Percentiles rank a stretch among this genome's conserved stretches.
Evolutionary conservation across 1,140 invertebrate genomes (phyloP).

Genomic region (Macrocentrus cingulum): DNA sequence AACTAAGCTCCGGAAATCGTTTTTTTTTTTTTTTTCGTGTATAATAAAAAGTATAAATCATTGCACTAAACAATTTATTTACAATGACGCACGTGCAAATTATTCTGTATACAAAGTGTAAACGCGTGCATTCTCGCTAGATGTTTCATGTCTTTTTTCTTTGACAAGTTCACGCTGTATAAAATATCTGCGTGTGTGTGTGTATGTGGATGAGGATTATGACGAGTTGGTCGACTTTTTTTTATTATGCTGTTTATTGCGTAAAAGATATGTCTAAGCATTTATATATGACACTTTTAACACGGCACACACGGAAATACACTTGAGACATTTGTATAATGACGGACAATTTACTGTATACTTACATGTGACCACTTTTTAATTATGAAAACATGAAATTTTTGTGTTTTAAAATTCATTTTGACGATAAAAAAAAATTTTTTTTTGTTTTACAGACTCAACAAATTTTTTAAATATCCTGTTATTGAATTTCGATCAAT

Average conservation of each 20-base stretch:
- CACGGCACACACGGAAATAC: conserved; percentile 1
- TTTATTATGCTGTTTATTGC: conserved; percentile 11
- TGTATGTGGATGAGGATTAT: conserved; percentile 12
- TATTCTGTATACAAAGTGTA: too few relatives aligned
- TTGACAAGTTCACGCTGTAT: conserved; percentile 10
- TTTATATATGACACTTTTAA: conserved; percentile 3
- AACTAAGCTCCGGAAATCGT: background rate
- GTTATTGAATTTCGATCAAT: too few relatives aligned
- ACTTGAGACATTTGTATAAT: conserved; percentile 6
- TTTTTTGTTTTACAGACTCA: too few relatives aligned
- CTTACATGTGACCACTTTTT: background rate
- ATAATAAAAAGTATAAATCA: background rate
- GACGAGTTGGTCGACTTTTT: background rate
- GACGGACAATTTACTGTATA: conserved; percentile 16
- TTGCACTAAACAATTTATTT: too few relatives aligned
- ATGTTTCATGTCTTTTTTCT: background rate
- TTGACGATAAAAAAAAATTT: too few relatives aligned
- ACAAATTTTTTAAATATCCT: too few relatives aligned
- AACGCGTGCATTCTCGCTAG: background rate
- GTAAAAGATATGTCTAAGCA: conserved; percentile 20
- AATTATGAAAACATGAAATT: too few relatives aligned
- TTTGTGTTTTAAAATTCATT: too few relatives aligned
- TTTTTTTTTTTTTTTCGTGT: too few relatives aligned
- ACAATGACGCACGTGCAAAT: too few relatives aligned
- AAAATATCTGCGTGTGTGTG: conserved; percentile 22